Evolutionary conservation across 1,140 invertebrate genomes (phyloP).

Genomic region (Adelges cooleyi): DNA sequence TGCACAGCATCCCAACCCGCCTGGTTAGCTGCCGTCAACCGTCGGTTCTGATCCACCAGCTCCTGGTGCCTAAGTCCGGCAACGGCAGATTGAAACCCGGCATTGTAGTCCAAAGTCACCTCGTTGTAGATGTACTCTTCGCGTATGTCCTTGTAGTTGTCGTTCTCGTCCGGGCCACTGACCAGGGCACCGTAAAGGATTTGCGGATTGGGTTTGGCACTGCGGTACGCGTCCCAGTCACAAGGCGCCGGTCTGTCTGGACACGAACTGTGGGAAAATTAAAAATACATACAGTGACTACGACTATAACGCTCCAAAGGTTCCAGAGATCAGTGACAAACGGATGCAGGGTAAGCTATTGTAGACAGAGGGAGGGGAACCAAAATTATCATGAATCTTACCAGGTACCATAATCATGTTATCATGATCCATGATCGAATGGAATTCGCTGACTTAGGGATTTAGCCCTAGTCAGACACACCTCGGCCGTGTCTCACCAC

Average conservation of each 20-base stretch:
- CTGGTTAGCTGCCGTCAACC: background rate
- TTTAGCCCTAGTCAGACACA: too few relatives aligned
- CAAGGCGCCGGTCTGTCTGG: constrained; percentile 42
- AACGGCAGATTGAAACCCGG: constrained; percentile 45
- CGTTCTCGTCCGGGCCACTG: constrained; percentile 45
- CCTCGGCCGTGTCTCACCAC: too few relatives aligned
- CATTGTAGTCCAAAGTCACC: constrained; percentile 48
- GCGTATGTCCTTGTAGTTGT: constrained; percentile 43
- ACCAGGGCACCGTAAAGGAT: constrained; percentile 46
- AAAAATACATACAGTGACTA: too few relatives aligned
- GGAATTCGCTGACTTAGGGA: too few relatives aligned
- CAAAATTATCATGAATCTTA: too few relatives aligned
- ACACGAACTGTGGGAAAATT: constrained; percentile 40
- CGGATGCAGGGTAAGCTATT: too few relatives aligned
- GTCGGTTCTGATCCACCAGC: background rate
- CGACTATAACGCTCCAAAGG: too few relatives aligned
- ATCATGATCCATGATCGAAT: too few relatives aligned
- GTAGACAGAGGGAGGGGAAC: too few relatives aligned
- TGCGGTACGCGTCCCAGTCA: constrained; percentile 42
- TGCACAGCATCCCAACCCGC: background rate
- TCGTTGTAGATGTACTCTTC: constrained; percentile 47
- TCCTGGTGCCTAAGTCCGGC: constrained; percentile 40
- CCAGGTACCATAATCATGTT: too few relatives aligned
- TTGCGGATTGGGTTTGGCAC: constrained; percentile 43
- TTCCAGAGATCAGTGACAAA: too few relatives aligned